These are phyloP conservation scores for Drosophila busckii DNA, from an alignment of 1,140 invertebrate genomes.

Conservation along the genomic window DNA sequence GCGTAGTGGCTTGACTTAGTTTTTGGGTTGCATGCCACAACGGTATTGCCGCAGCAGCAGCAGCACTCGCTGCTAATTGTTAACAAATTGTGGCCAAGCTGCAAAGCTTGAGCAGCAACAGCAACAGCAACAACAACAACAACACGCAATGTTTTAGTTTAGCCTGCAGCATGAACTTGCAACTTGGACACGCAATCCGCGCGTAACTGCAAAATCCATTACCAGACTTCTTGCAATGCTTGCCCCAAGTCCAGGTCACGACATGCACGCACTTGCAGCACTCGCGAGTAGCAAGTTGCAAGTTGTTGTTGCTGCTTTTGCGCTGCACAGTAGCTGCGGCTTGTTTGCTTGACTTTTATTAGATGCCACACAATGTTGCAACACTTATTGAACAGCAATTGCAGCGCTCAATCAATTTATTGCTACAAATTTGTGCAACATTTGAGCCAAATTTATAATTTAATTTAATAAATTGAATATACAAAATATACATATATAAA, in stretches of 20 bases:
- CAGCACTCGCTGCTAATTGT: slow-evolving; percentile 52
- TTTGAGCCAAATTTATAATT: no score
- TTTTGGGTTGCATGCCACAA: slow-evolving; percentile 1
- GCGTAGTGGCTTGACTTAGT: slow-evolving; percentile 5
- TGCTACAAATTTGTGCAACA: no score
- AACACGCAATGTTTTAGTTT: slow-evolving; percentile 33
- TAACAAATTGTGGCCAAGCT: slow-evolving; percentile 65
- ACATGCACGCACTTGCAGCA: slow-evolving; percentile 30
- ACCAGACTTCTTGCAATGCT: no score
- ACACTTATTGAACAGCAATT: neutral
- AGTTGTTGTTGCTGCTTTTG: slow-evolving; percentile 12
- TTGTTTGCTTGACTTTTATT: no score
- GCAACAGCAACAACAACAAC: slow-evolving; percentile 7
- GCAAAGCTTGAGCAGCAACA: slow-evolving; percentile 6
- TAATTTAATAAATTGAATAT: no score
- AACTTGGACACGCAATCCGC: slow-evolving; percentile 47
- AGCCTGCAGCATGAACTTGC: neutral
- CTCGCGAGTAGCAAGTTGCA: neutral
- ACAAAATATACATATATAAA: no score
- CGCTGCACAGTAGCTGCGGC: no score
- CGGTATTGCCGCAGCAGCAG: neutral
- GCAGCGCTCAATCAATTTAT: neutral
- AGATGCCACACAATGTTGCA: slow-evolving; percentile 13
- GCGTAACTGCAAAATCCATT: slow-evolving; percentile 66
- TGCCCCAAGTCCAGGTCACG: slow-evolving; percentile 16